These are phyloP conservation scores for Ctenoplectra terminalis DNA, from an alignment of 1,140 invertebrate genomes.

Conservation along the genomic window DNA sequence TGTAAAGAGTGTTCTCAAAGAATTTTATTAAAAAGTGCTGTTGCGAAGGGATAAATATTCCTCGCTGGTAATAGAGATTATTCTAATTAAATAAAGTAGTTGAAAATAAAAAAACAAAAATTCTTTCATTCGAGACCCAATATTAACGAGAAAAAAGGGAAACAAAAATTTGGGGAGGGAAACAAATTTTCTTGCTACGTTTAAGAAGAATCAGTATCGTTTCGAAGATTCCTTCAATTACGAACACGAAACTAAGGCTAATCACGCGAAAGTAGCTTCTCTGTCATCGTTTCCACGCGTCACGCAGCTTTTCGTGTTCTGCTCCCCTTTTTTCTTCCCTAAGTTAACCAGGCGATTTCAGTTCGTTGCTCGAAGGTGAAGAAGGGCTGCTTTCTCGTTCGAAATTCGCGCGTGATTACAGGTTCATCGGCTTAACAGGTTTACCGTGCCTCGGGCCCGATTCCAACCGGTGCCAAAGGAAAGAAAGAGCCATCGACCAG, in stretches of 20 bases:
- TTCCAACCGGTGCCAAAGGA: conserved; percentile 23
- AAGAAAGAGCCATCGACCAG: conserved; percentile 11
- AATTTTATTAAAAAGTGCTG: too few species aligned
- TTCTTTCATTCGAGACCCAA: too few species aligned
- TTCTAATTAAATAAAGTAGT: too few species aligned
- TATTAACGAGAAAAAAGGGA: too few species aligned
- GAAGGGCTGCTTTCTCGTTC: conserved; percentile 45
- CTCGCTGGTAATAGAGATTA: too few species aligned
- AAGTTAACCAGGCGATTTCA: conserved; percentile 33
- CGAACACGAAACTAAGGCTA: background rate
- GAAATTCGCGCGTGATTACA: conserved; percentile 57
- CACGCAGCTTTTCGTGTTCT: conserved; percentile 9
- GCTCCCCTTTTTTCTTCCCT: background rate
- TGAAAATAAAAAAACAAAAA: too few species aligned
- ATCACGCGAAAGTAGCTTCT: conserved; percentile 2
- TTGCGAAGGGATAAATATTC: too few species aligned
- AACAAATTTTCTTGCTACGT: too few species aligned
- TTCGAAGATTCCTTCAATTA: background rate
- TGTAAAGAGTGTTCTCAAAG: too few species aligned
- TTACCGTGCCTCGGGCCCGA: conserved; percentile 41
- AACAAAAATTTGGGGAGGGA: too few species aligned
- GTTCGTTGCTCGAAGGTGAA: conserved; percentile 42
- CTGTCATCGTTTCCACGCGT: conserved; percentile 26
- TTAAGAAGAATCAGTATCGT: too few species aligned
- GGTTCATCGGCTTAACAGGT: conserved; percentile 56